Percentiles rank a stretch among this genome's conserved stretches.
phyloP scores from a whole-genome alignment of 2,797 vertebrate genomes.

The Varecia variegata region DNA sequence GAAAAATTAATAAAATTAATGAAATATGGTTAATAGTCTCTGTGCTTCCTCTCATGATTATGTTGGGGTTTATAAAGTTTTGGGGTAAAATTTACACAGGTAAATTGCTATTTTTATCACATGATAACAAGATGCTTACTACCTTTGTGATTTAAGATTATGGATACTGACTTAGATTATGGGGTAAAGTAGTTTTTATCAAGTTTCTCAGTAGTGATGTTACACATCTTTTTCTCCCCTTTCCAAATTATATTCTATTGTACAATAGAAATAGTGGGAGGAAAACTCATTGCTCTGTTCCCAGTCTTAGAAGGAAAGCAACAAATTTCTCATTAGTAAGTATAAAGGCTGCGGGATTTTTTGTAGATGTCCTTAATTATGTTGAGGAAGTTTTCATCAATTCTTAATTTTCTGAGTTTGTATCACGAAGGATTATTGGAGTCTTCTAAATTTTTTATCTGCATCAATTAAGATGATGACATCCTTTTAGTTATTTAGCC shows the following conservation, averaged over 20 bases:
- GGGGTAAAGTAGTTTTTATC: background rate
- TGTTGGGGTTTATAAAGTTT: background rate
- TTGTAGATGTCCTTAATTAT: background rate
- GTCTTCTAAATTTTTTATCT: background rate
- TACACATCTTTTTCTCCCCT: background rate
- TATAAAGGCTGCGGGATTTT: background rate
- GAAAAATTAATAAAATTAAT: background rate
- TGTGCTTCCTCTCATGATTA: background rate
- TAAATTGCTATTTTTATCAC: background rate
- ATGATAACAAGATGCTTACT: background rate
- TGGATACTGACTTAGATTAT: background rate
- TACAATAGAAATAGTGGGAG: background rate
- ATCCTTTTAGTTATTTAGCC: background rate
- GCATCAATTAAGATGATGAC: background rate
- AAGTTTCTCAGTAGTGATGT: background rate
- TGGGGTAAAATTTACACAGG: background rate
- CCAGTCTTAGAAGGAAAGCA: background rate
- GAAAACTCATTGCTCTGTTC: background rate
- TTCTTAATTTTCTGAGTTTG: background rate
- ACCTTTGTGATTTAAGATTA: background rate
- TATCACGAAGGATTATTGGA: background rate
- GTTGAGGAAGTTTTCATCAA: background rate
- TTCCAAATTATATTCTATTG: background rate
- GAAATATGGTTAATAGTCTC: background rate
- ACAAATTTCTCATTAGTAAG: background rate